A percentile compares a stretch with the other conserved stretches of the same genome.
Conservation (phyloP, 2,888 invertebrate species). For the Drosophila flavopinicola region DNA sequence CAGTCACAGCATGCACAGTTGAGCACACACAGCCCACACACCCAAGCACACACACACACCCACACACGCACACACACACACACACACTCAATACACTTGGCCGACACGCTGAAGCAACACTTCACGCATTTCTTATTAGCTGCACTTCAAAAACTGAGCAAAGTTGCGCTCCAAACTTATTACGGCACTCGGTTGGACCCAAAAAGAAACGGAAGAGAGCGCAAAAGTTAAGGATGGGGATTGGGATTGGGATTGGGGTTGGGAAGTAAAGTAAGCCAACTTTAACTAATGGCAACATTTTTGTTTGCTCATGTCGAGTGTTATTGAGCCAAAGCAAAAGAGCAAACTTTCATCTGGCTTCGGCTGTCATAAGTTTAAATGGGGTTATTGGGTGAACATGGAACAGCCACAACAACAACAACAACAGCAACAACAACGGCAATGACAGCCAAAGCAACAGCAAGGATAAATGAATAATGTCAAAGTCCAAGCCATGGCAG, state of each 20-base stretch:
- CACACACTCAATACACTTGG: conserved; percentile 36
- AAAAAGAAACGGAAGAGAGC: conserved; percentile 22
- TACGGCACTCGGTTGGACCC: conserved; percentile 38
- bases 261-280: conserved; percentile 46
- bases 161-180: conserved; percentile 63
- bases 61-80: conserved; percentile 4
- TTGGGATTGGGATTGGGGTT: neutral
- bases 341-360: conserved; percentile 70
- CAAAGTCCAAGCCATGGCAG: conserved; percentile 38
- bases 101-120: conserved; percentile 55
- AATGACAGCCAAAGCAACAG: conserved; percentile 2
- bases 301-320: conserved; percentile 65
- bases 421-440: conserved; percentile 13
- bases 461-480: conserved; percentile 44
- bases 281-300: conserved; percentile 67
- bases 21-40: conserved; percentile 1
- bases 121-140: conserved; percentile 77
- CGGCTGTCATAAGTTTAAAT: conserved; percentile 72
- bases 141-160: conserved; percentile 54
- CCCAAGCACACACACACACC: conserved; percentile 7
- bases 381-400: conserved; percentile 51
- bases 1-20: too few species aligned
- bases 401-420: conserved; percentile 9
- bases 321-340: conserved; percentile 62
- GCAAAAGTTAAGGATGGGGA: conserved; percentile 16